phyloP scores from a whole-genome alignment of 2,113 vertebrate species.

The Cricetomys ansorgei region DNA sequence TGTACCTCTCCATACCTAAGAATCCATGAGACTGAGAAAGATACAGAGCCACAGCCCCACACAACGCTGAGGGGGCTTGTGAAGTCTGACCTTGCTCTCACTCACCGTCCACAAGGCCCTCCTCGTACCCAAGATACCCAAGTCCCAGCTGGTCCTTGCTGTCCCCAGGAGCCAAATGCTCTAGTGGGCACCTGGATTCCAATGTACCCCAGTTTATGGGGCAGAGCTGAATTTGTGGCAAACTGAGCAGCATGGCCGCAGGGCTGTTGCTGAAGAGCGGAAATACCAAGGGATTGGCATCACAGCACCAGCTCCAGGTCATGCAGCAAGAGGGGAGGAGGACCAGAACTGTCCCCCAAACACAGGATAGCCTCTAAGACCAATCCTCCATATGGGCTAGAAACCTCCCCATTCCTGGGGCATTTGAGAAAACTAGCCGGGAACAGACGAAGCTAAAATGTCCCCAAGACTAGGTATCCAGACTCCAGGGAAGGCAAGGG shows the following conservation, averaged over 20 bases:
- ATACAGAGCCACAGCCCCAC: rapidly evolving
- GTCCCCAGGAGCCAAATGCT: background rate
- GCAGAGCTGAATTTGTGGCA: background rate
- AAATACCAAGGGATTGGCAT: constrained; percentile 61
- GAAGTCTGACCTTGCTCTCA: background rate
- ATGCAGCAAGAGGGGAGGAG: rapidly evolving
- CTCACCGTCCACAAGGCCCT: background rate
- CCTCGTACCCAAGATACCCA: background rate
- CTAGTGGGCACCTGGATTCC: background rate
- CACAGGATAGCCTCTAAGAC: rapidly evolving
- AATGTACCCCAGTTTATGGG: background rate
- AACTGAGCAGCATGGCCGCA: background rate
- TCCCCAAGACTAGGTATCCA: background rate
- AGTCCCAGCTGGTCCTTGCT: background rate
- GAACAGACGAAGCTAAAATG: background rate
- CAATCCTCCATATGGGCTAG: rapidly evolving
- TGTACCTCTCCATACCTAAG: too few species aligned
- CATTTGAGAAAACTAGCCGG: background rate
- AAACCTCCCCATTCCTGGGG: background rate
- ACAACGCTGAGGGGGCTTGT: rapidly evolving
- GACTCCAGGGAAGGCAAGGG: background rate
- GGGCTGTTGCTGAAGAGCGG: background rate
- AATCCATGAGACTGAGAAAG: background rate
- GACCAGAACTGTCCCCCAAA: too few species aligned
- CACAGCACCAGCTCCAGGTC: background rate